Evolutionary conservation across 1,140 invertebrate species (phyloP), one percentile per base, ranked within the genome.

Genomic region (Drosophila virilis): DNA sequence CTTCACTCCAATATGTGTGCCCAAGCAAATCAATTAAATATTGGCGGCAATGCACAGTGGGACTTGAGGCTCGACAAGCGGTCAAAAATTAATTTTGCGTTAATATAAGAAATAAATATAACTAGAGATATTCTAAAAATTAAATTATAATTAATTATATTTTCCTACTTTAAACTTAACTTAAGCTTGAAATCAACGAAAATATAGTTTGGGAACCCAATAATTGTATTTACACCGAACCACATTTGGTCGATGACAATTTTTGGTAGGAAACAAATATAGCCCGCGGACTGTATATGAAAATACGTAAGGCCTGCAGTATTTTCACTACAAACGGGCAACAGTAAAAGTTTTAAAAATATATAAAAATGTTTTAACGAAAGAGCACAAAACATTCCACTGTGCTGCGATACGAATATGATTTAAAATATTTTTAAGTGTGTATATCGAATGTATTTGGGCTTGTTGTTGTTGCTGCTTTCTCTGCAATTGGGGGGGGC

Each of bases 381-480:
- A 42, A 42, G 6, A 6, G 0, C 40, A 10, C 6, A n/a, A n/a
- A 6, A 6, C 3, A 2, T 12, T n/a, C 40, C 40, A 42, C 40
- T 42, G 40, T 42, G 40, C 40, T 13, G n/a, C 40, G 40, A n/a
- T 42, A 42, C 40, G 6, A 42, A 50, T 50, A 50, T 28, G 35
- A 22, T 15, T 40, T 15, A 8, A 50, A 10, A 8, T 10, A 10
- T 22, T 4, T 22, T 15, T 55, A 10, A 38, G 15, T 9, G 43
- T 61, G 42, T 50, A n/a, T n/a, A n/a, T n/a, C n/a, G n/a, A n/a
- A n/a, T n/a, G n/a, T n/a, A n/a, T n/a, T n/a, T n/a, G n/a, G n/a
- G n/a, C n/a, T n/a, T n/a, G n/a, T n/a, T n/a, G n/a, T n/a, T n/a
- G 38, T 55, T 68, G 42, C 48, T 68, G 65, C 81, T 85, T 85